These are phyloP conservation scores for Ligdia adustata DNA, from an alignment of 2,888 invertebrate species.

Conservation along the genomic window DNA sequence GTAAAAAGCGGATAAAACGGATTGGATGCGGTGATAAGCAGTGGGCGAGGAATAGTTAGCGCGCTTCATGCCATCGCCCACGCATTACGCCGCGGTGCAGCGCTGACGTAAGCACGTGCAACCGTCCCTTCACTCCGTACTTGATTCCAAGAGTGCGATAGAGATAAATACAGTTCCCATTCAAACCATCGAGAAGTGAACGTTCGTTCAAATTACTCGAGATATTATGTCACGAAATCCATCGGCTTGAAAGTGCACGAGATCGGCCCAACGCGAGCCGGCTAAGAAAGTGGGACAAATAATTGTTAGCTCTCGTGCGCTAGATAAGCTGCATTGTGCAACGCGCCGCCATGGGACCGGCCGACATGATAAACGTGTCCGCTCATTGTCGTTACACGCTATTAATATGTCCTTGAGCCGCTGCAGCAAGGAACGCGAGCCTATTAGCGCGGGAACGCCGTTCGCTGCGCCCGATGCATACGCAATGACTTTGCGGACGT, in stretches of 20 bases:
- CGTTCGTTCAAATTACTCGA: conserved; percentile 27
- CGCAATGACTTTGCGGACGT: conserved; percentile 46
- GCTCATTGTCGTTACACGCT: conserved; percentile 63
- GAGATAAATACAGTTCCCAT: conserved; percentile 34
- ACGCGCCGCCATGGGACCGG: conserved; percentile 59
- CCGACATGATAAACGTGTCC: conserved; percentile 65
- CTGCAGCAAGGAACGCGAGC: conserved; percentile 48
- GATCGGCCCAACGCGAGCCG: conserved; percentile 45
- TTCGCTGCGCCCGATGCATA: conserved; percentile 44
- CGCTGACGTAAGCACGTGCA: conserved; percentile 59
- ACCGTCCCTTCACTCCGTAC: conserved; percentile 46
- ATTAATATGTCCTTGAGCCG: conserved; percentile 75
- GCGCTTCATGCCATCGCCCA: conserved; percentile 38
- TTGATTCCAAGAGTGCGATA: conserved; percentile 37
- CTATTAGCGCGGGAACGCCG: conserved; percentile 42
- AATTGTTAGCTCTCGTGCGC: conserved; percentile 68
- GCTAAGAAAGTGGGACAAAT: conserved; percentile 70
- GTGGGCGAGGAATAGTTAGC: conserved; percentile 43
- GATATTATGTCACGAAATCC: conserved; percentile 57
- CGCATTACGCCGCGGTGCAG: conserved; percentile 39
- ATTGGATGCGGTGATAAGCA: conserved; percentile 37
- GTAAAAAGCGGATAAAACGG: conserved; percentile 30
- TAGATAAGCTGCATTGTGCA: conserved; percentile 79
- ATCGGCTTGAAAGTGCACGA: conserved; percentile 57
- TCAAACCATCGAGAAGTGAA: conserved; percentile 32